These are phyloP conservation scores for Tragelaphus buxtoni DNA, from an alignment of 2,113 vertebrate genomes.

Conservation along the genomic window DNA sequence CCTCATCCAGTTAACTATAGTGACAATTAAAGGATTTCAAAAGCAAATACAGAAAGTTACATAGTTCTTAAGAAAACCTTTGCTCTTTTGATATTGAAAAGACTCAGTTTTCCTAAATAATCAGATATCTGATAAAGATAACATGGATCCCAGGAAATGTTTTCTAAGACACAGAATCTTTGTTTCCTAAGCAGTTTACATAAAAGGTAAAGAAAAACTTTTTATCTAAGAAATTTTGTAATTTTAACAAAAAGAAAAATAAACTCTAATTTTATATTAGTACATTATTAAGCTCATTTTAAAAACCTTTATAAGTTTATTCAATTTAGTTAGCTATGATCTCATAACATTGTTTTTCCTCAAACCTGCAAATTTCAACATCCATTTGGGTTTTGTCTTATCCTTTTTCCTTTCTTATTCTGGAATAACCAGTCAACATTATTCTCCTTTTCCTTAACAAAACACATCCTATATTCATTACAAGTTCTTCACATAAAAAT, in stretches of 20 bases:
- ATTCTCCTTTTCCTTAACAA: too few relatives aligned
- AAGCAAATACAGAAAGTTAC: background rate
- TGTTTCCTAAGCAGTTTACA: background rate
- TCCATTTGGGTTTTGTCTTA: background rate
- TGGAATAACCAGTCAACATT: too few relatives aligned
- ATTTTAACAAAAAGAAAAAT: background rate
- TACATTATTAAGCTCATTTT: background rate
- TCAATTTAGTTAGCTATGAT: background rate
- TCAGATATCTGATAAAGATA: background rate
- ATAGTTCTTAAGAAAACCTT: background rate
- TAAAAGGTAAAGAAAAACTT: background rate
- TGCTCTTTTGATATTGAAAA: background rate
- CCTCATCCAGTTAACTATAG: background rate
- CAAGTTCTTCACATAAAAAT: too few relatives aligned
- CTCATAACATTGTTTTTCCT: background rate
- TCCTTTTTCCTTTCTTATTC: background rate
- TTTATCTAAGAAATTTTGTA: background rate
- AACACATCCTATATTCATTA: too few relatives aligned
- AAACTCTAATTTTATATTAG: background rate
- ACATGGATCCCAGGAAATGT: background rate
- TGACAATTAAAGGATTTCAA: background rate
- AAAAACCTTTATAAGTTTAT: background rate
- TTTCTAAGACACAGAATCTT: background rate
- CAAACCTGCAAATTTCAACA: background rate
- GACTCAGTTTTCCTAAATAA: background rate